phyloP scores from a whole-genome alignment of 2,113 vertebrate genomes.

The Epinephelus cyanopodus region DNA sequence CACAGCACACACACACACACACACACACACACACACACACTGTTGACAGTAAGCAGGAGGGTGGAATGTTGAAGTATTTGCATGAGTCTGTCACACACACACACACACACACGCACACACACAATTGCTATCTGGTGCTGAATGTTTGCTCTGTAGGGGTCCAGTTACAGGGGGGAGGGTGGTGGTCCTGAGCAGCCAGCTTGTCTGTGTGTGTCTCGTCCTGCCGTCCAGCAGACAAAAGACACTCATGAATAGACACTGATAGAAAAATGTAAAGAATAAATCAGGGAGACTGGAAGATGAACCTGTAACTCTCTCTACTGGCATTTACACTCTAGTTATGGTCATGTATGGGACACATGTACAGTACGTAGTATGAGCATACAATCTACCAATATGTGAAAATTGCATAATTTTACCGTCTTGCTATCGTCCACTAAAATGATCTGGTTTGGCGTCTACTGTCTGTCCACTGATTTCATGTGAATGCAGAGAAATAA shows the following conservation, averaged over 20 bases:
- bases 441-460: too few relatives aligned
- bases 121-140: constrained; percentile 71
- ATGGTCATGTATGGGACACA: background rate
- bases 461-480: too few relatives aligned
- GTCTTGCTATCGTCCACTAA: too few relatives aligned
- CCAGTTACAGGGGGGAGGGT: constrained; percentile 69
- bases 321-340: background rate
- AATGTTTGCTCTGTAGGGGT: constrained; percentile 78
- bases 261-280: background rate
- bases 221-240: constrained; percentile 14
- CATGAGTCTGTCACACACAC: constrained; percentile 39
- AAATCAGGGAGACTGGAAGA: background rate
- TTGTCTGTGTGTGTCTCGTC: constrained; percentile 23
- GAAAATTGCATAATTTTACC: background rate
- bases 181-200: constrained; percentile 27
- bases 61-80: constrained; percentile 67
- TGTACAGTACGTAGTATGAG: background rate
- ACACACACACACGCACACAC: constrained; percentile 41
- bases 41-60: constrained; percentile 79
- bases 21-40: constrained; percentile 36
- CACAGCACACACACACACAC: constrained; percentile 4
- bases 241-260: too few relatives aligned
- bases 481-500: too few relatives aligned
- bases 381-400: background rate
- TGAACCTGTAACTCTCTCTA: background rate